phyloP scores from a whole-genome alignment of 2,113 vertebrate species.

The Dipodomys ordii region DNA sequence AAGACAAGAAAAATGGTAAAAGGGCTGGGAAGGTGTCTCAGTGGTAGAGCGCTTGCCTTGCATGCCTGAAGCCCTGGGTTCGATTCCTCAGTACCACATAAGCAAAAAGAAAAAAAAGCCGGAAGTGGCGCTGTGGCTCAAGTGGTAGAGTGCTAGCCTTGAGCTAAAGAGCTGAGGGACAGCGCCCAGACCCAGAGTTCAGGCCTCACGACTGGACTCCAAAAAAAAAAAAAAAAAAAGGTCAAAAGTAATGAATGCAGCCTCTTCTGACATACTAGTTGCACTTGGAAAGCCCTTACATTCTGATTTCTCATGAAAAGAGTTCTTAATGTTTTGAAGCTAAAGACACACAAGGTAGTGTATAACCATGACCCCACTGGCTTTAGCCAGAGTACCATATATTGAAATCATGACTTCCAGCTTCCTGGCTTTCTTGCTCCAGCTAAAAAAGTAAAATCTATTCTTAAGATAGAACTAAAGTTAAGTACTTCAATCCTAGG shows the following conservation, averaged over 20 bases:
- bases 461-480: neutral
- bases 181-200: too few relatives aligned
- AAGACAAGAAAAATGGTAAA: neutral
- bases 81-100: too few relatives aligned
- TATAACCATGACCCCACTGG: constrained; percentile 13
- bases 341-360: neutral
- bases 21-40: too few relatives aligned
- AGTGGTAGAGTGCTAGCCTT: too few relatives aligned
- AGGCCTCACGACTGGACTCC: too few relatives aligned
- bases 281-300: constrained; percentile 10
- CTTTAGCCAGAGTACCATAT: neutral
- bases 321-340: constrained; percentile 29
- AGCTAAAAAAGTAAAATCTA: constrained; percentile 31
- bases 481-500: neutral
- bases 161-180: too few relatives aligned
- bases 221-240: neutral
- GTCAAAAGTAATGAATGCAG: constrained; percentile 41
- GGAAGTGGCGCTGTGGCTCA: too few relatives aligned
- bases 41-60: too few relatives aligned
- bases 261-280: constrained; percentile 7
- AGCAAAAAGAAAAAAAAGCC: too few relatives aligned
- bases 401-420: constrained; percentile 17
- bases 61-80: too few relatives aligned
- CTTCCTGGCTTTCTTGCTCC: neutral
- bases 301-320: constrained; percentile 63